Evolutionary conservation across 2,888 invertebrate genomes (phyloP), one percentile per base, ranked within the genome.

Genomic region (Protophormia terraenovae): DNA sequence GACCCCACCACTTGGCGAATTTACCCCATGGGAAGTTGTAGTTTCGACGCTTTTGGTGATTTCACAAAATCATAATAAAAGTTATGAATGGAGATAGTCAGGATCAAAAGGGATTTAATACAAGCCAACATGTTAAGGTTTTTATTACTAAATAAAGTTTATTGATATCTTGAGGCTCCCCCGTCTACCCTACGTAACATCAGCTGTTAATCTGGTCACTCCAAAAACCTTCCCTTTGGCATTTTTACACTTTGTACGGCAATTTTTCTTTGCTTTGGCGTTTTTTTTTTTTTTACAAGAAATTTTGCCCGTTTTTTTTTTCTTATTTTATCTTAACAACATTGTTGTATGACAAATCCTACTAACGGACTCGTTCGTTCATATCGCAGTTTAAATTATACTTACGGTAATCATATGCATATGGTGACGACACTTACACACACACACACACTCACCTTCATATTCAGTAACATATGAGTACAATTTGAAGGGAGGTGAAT

Each of bases 351-450:
- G 45, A 19, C 75, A 64, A 76, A 64, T 60, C 47, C 67, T 10
- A 71, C 76, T 47, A 58, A 66, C 58, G 3, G 62, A 58, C 24
- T 27, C 47, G 14, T 16, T 27, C 47, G 14, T 47, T 41, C 38
- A 85, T 29, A 73, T 75, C 16, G 27, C 71, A 64, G 27, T 35
- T 82, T 64, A 71, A 71, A 82, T 77, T 71, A 58, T 66, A 58
- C 64, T 83, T 76, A 82, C 60, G 27, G 47, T 71, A 77, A 71
- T 82, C 71, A 76, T 76, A 76, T 83, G 82, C 82, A 83, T 76
- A 83, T 77, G 71, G 55, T 69, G 67, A 53, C 53, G 67, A 50
- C 16, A 35, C 32, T 22, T 3, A 16, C 29, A 41, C 16, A 29
- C 2, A 24, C n/a, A 24, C 7, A 41, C 1, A 22, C 32, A 27